Conservation (phyloP, 2,113 vertebrate species). For the Clupea harengus region DNA sequence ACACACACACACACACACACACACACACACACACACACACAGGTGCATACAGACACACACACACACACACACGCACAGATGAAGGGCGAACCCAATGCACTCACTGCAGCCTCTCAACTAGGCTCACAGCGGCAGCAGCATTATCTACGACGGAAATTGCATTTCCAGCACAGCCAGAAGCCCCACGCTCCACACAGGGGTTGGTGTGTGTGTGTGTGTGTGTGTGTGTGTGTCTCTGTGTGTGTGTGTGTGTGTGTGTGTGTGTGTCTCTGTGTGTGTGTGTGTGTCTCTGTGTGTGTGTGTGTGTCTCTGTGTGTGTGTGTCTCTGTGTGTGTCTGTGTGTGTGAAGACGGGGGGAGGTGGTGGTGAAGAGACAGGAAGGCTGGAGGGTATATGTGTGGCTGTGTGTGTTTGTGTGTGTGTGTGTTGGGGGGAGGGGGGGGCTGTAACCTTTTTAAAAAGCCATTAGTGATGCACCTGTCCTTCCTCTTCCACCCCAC, state of each 20-base stretch:
- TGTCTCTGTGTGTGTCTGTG: too few relatives aligned
- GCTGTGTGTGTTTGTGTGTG: too few relatives aligned
- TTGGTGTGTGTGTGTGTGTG: too few relatives aligned
- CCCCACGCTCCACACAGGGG: conserved; percentile 66
- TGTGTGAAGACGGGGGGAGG: too few relatives aligned
- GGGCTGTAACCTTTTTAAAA: conserved; percentile 78
- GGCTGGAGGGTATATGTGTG: too few relatives aligned
- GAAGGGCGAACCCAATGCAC: conserved; percentile 2
- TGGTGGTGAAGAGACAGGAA: too few relatives aligned
- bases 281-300: too few relatives aligned
- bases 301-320: too few relatives aligned
- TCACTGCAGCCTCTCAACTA: conserved; percentile 55
- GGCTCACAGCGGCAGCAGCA: conserved; percentile 50
- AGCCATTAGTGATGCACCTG: conserved; percentile 74
- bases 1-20: background rate
- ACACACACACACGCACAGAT: background rate
- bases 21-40: background rate
- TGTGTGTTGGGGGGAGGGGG: conserved; percentile 23
- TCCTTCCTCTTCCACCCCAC: conserved; percentile 48
- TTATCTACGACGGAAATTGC: conserved; percentile 74
- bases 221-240: too few relatives aligned
- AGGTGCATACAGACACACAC: too few relatives aligned
- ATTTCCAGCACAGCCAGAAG: conserved; percentile 71
- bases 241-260: too few relatives aligned
- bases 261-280: too few relatives aligned